Base-by-base conservation (phyloP, 1,140 invertebrate genomes). In the Akabosia matsudoensis region DNA sequence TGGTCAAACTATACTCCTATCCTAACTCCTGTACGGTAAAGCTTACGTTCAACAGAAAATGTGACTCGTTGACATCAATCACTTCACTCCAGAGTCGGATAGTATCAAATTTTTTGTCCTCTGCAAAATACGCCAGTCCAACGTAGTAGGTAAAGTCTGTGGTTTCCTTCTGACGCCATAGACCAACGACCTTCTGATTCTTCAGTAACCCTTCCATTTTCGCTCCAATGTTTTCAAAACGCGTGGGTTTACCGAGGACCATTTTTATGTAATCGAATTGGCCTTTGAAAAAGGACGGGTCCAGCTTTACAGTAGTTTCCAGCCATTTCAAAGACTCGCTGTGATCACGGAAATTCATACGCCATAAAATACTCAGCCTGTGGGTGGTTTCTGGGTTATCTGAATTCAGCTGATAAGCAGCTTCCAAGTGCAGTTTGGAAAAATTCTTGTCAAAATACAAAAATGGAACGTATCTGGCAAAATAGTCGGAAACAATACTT, bases 181-280 rank as follows among this genome's bases (percentile, higher is more conserved):
- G 7, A 52, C 67, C 70, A 13, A 18, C 22, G 4, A 37, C 73
- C 24, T 71, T 64, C 71, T 52, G 10, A 18, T 33, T 30, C 22
- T 33, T 33, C 4, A 56, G n/a, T 22, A 4, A 3, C 22, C 24
- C 10, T 24, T 56, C 22, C 54, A 56, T 56, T 56, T 24, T 56
- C 3, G 4, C 4, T 24, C 10, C 54, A 56, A 56, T 22, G 4
- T 56, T 22, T 24, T 56, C 3, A 22, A 16, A 56, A 4, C 7
- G 14, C 24, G 14, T 22, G 13, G 54, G 54, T 56, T 56, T 70
- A 2, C 73, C 67, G 0, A 79, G 37, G 4, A 54, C 24, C 31
- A 71, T 79, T 54, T 77, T 76, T 33, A 74, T 52, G 45, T 67
- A 76, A 70, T 79, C 78, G 73, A 79, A 72, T 37, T 73, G 16